These are phyloP conservation scores for Drosophila fungiperda DNA, from an alignment of 2,888 invertebrate species.

Conservation along the genomic window DNA sequence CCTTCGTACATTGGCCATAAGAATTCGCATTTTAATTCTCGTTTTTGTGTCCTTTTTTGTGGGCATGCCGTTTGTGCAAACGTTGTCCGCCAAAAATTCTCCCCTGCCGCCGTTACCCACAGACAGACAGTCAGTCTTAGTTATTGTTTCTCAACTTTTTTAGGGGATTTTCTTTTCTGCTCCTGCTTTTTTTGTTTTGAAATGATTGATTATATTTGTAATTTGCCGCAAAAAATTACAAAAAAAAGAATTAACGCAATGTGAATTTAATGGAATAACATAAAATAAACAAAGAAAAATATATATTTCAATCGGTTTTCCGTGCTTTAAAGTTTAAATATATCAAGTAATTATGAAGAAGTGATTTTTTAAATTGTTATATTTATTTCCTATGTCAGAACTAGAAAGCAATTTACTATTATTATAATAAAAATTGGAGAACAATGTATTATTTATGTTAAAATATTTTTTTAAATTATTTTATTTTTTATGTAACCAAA, in stretches of 20 bases:
- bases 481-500: background rate
- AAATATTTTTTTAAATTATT: background rate
- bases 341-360: background rate
- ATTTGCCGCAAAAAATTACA: background rate
- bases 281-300: background rate
- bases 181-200: constrained; percentile 23
- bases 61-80: background rate
- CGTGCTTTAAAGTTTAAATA: background rate
- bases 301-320: background rate
- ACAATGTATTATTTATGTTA: too few relatives aligned
- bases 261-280: background rate
- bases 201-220: constrained; percentile 63
- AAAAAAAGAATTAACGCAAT: background rate
- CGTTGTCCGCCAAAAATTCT: background rate
- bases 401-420: background rate
- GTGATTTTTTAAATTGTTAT: background rate
- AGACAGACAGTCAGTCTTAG: background rate
- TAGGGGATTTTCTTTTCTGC: constrained; percentile 19
- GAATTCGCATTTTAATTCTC: constrained; percentile 22
- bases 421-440: background rate
- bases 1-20: constrained; percentile 15
- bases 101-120: too few relatives aligned
- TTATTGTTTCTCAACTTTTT: constrained; percentile 16
- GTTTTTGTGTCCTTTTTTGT: constrained; percentile 11
- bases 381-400: background rate